A percentile compares a stretch with the other conserved stretches of the same genome.
Conservation (phyloP, 2,888 invertebrate species). For the Megastigmus dorsalis region DNA sequence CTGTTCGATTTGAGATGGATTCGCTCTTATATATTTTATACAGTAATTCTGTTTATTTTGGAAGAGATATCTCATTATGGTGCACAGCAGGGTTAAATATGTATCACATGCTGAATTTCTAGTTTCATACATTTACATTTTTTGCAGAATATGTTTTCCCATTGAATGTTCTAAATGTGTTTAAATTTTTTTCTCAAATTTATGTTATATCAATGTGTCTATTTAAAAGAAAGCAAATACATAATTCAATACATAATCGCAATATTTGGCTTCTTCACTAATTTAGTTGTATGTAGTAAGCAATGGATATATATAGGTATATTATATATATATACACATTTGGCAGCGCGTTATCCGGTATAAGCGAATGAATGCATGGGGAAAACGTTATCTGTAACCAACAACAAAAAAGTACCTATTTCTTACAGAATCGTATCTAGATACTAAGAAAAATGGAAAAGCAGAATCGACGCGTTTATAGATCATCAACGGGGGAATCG, state of each 20-base stretch:
- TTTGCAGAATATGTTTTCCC: conserved; percentile 5
- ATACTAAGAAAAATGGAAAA: conserved; percentile 73
- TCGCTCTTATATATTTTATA: no score
- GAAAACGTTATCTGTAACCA: conserved; percentile 37
- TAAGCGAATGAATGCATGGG: not conserved
- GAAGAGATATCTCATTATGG: no score
- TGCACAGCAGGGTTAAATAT: no score
- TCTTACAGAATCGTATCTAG: conserved; percentile 73
- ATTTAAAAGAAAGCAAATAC: no score
- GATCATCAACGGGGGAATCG: conserved; percentile 52
- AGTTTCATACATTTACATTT: no score
- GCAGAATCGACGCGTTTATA: conserved; percentile 74
- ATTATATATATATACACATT: not conserved
- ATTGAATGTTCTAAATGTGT: not conserved
- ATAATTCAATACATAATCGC: no score
- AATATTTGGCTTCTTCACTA: conserved; percentile 19
- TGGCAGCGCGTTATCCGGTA: not conserved
- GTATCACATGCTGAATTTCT: no score
- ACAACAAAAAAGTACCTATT: conserved; percentile 62
- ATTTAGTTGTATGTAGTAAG: conserved; percentile 21
- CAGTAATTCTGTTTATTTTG: no score
- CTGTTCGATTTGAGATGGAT: no score
- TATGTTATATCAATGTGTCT: no score
- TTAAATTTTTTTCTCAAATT: not conserved
- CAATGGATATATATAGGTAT: not conserved